These are phyloP conservation scores for Drosophila paranaensis DNA, from an alignment of 2,888 invertebrate species.

Conservation along the genomic window DNA sequence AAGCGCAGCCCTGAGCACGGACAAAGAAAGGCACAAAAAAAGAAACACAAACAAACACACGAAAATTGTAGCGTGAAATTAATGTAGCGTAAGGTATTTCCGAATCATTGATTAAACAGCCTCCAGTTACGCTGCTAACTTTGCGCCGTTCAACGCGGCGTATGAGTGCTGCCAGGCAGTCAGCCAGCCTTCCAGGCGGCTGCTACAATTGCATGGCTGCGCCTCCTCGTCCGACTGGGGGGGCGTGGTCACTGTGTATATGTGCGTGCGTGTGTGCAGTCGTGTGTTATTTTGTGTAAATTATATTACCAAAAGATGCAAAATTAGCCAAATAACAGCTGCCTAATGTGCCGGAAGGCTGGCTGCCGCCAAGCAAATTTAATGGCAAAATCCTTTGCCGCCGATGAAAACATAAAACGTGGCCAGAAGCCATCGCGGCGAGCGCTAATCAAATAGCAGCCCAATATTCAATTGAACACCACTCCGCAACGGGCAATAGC, in stretches of 20 bases:
- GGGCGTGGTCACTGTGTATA: constrained; percentile 21
- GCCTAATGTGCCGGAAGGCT: constrained; percentile 74
- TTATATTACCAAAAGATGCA: constrained; percentile 79
- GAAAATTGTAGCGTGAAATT: constrained; percentile 58
- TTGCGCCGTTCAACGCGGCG: constrained; percentile 51
- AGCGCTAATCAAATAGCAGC: constrained; percentile 44
- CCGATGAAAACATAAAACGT: constrained; percentile 69
- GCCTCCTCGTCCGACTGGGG: neutral
- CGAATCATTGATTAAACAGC: constrained; percentile 75
- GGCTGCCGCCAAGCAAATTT: constrained; percentile 57
- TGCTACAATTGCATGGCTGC: constrained; percentile 61
- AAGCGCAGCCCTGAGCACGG: constrained; percentile 4
- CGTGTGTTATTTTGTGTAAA: constrained; percentile 79
- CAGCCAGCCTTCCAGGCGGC: constrained; percentile 43
- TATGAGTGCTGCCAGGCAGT: constrained; percentile 61
- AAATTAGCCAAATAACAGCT: constrained; percentile 80
- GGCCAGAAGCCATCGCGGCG: constrained; percentile 30
- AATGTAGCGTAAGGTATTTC: constrained; percentile 77
- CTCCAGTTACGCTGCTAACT: constrained; percentile 21
- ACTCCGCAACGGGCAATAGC: constrained; percentile 22
- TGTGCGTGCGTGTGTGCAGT: constrained; percentile 60
- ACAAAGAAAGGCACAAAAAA: neutral
- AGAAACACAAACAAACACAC: neutral
- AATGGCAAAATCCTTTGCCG: constrained; percentile 72
- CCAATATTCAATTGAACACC: constrained; percentile 29